phyloP scores from a whole-genome alignment of 2,797 vertebrate genomes.

The Acanthurus tractus region DNA sequence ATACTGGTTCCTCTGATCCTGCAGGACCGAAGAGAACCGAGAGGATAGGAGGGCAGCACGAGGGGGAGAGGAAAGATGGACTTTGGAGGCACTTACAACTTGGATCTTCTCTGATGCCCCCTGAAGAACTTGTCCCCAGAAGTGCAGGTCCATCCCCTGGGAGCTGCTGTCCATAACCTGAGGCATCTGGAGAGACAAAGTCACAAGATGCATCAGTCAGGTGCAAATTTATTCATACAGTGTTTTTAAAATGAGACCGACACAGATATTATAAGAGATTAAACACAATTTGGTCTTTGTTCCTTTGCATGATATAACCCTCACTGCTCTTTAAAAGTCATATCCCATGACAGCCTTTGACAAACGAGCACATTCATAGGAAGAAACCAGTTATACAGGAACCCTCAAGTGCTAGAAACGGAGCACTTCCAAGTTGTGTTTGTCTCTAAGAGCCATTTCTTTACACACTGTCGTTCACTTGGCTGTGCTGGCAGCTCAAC shows the following conservation, averaged over 20 bases:
- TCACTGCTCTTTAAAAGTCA: not conserved
- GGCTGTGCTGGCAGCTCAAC: not conserved
- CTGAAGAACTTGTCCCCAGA: slow-evolving; percentile 89
- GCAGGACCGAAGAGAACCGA: slow-evolving; percentile 29
- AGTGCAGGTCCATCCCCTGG: slow-evolving; percentile 88
- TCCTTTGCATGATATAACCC: not conserved
- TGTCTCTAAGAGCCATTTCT: slow-evolving; percentile 6
- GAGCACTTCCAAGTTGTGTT: slow-evolving; percentile 8
- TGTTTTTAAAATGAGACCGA: slow-evolving; percentile 2
- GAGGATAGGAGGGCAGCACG: slow-evolving; percentile 7
- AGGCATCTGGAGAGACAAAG: slow-evolving; percentile 88
- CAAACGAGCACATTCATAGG: slow-evolving; percentile 9
- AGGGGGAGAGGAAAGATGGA: slow-evolving; percentile 22
- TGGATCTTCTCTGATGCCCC: slow-evolving; percentile 86
- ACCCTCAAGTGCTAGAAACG: not conserved
- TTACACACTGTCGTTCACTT: not conserved
- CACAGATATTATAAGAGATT: not conserved
- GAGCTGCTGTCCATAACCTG: slow-evolving; percentile 88
- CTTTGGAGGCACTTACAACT: slow-evolving; percentile 82
- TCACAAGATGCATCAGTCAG: slow-evolving; percentile 20
- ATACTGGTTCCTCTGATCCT: slow-evolving; percentile 68
- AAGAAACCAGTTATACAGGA: not conserved
- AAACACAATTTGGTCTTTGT: slow-evolving; percentile 35
- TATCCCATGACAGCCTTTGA: slow-evolving; percentile 21
- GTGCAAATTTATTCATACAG: not conserved